phyloP scores from a whole-genome alignment of 2,797 vertebrate genomes.

The Poeciliopsis gracilis region DNA sequence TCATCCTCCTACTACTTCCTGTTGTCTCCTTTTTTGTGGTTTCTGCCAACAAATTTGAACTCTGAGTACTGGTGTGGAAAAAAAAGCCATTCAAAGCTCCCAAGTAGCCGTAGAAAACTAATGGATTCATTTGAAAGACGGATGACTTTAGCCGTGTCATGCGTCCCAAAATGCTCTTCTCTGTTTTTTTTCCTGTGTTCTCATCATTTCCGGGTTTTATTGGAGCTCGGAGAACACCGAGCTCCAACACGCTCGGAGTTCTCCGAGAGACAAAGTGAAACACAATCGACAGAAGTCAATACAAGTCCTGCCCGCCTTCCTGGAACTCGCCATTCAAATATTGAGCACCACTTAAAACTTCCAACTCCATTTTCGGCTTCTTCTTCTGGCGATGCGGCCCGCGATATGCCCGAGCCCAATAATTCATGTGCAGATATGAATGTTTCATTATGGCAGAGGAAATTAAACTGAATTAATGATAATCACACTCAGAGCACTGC shows the following conservation, averaged over 20 bases:
- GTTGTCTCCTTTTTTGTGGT: too few relatives aligned
- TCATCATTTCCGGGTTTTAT: conserved; percentile 34
- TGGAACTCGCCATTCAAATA: conserved; percentile 70
- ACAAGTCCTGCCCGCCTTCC: conserved; percentile 57
- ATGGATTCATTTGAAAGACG: background rate
- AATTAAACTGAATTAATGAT: conserved; percentile 81
- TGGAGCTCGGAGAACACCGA: conserved; percentile 2
- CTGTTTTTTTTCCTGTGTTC: conserved; percentile 12
- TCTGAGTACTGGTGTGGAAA: background rate
- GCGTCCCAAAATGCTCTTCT: background rate
- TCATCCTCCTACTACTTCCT: too few relatives aligned
- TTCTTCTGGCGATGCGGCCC: conserved; percentile 57
- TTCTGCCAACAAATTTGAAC: background rate
- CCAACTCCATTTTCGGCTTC: conserved; percentile 54
- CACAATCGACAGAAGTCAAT: conserved; percentile 68
- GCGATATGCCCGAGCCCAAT: conserved; percentile 70
- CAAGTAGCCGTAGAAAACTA: background rate
- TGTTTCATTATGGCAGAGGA: conserved; percentile 76
- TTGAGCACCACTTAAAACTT: conserved; percentile 71
- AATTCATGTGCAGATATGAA: conserved; percentile 77
- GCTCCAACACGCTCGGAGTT: conserved; percentile 59
- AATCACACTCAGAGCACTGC: conserved; percentile 55
- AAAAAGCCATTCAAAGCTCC: background rate
- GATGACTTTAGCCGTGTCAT: background rate
- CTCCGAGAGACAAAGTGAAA: conserved; percentile 62